phyloP scores from a whole-genome alignment of 2,888 invertebrate genomes.

The Orthosia incerta region DNA sequence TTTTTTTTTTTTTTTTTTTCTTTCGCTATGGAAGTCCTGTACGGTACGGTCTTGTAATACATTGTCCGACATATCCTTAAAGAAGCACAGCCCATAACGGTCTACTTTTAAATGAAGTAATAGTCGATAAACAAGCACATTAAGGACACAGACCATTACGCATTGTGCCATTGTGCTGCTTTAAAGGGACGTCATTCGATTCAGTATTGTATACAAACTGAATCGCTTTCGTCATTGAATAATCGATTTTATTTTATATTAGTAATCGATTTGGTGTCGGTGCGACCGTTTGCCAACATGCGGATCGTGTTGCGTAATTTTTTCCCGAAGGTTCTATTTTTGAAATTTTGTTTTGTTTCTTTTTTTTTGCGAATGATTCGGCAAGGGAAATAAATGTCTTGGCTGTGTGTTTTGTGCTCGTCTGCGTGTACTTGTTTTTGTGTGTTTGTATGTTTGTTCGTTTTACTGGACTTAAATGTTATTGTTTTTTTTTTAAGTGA shows the following conservation, averaged over 20 bases:
- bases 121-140: slow-evolving; percentile 36
- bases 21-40: background rate
- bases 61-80: slow-evolving; percentile 8
- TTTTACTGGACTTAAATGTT: background rate
- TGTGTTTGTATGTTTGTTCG: slow-evolving; percentile 9
- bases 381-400: background rate
- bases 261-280: slow-evolving; percentile 48
- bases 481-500: background rate
- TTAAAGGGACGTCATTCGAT: slow-evolving; percentile 61
- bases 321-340: slow-evolving; percentile 51
- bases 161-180: slow-evolving; percentile 63
- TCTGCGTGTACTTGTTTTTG: background rate
- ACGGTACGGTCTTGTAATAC: background rate
- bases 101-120: slow-evolving; percentile 42
- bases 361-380: background rate
- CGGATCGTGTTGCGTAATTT: slow-evolving; percentile 54
- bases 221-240: slow-evolving; percentile 32
- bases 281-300: slow-evolving; percentile 46
- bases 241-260: slow-evolving; percentile 49
- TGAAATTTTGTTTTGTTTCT: slow-evolving; percentile 8
- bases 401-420: background rate
- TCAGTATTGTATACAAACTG: slow-evolving; percentile 42
- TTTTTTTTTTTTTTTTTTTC: too few species aligned
- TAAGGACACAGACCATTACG: slow-evolving; percentile 54
- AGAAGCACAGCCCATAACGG: background rate